These are phyloP conservation scores for Leucophenga varia DNA, from an alignment of 1,140 invertebrate genomes.

Conservation along the genomic window DNA sequence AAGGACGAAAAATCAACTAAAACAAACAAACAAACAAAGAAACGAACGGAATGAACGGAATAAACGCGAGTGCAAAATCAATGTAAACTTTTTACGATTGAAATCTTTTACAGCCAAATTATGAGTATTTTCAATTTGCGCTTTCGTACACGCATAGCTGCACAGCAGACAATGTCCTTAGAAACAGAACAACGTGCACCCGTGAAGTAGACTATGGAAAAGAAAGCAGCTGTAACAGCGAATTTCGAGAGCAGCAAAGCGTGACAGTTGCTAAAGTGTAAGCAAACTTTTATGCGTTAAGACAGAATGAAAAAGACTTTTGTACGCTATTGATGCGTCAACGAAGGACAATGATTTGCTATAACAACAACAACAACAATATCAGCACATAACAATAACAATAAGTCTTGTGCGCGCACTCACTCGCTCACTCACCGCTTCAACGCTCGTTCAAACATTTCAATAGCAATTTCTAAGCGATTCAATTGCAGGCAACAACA, in stretches of 20 bases:
- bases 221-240: background rate
- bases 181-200: slow-evolving; percentile 7
- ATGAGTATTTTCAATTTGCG: slow-evolving; percentile 50
- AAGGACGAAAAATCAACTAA: no score
- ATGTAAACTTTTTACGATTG: slow-evolving; percentile 41
- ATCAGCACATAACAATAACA: slow-evolving; percentile 46
- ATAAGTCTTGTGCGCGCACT: no score
- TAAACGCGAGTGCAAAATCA: no score
- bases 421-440: no score
- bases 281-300: slow-evolving; percentile 50
- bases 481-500: slow-evolving; percentile 30
- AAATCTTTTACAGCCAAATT: slow-evolving; percentile 53
- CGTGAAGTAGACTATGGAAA: background rate
- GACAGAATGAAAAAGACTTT: slow-evolving; percentile 17
- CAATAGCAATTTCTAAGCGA: slow-evolving; percentile 34
- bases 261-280: slow-evolving; percentile 53
- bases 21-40: no score
- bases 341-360: slow-evolving; percentile 42
- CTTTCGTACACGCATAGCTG: no score
- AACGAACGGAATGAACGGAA: no score
- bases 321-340: slow-evolving; percentile 27
- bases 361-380: slow-evolving; percentile 18
- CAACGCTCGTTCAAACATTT: slow-evolving; percentile 49
- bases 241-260: slow-evolving; percentile 34
- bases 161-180: background rate